A percentile compares a stretch with the other conserved stretches of the same genome.
Conservation (phyloP, 2,113 vertebrate genomes). For the Sebastes fasciatus region DNA sequence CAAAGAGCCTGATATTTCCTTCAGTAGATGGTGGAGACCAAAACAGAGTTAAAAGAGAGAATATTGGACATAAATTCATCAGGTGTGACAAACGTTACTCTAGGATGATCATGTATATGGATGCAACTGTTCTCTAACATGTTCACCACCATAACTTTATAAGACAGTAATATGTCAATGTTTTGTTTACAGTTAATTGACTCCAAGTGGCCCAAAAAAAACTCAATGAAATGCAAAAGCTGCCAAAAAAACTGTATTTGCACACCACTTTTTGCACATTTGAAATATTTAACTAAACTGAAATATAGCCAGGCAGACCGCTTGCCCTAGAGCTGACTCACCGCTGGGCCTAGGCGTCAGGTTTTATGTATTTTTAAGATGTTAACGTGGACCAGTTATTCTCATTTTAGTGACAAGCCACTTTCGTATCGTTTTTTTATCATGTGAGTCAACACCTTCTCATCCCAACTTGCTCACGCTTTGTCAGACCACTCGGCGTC, state of each 20-base stretch:
- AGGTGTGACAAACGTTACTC: not conserved
- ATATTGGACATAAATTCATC: not conserved
- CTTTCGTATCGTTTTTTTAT: too few species aligned
- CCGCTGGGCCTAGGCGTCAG: too few species aligned
- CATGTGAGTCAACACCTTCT: too few species aligned
- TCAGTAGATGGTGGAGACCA: not conserved
- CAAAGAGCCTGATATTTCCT: not conserved
- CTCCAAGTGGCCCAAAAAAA: too few species aligned
- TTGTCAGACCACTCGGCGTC: too few species aligned
- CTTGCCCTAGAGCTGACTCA: too few species aligned
- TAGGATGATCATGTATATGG: not conserved
- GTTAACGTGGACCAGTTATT: too few species aligned
- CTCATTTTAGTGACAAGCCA: too few species aligned
- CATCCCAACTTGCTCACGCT: too few species aligned
- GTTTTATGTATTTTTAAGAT: too few species aligned
- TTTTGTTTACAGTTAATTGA: not conserved
- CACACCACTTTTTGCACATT: not conserved
- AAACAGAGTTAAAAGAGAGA: not conserved
- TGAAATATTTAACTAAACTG: not conserved
- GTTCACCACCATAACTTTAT: not conserved
- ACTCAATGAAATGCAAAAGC: not conserved
- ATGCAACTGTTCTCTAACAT: too few species aligned
- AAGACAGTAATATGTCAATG: not conserved
- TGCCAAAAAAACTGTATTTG: not conserved
- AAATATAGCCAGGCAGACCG: not conserved